Evolutionary conservation across 2,888 invertebrate genomes (phyloP).

Genomic region (Gasteruption jaculator): DNA sequence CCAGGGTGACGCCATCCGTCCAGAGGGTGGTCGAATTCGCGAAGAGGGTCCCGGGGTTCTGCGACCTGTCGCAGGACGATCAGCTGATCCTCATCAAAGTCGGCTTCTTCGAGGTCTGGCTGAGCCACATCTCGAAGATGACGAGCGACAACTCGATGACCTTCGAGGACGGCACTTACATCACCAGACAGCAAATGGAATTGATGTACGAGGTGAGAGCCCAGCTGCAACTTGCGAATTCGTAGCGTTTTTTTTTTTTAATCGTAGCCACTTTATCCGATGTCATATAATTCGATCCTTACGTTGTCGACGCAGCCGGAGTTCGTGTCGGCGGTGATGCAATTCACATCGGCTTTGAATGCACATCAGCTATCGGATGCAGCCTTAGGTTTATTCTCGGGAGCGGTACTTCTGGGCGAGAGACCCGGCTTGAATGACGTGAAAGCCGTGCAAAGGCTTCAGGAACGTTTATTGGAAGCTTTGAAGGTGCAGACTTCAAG

Average conservation of each 20-base stretch:
- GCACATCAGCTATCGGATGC: conserved; percentile 78
- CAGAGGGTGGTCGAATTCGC: conserved; percentile 95
- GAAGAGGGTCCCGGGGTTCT: conserved; percentile 90
- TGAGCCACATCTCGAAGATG: conserved; percentile 79
- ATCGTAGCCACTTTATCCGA: background rate
- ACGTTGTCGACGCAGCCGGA: conserved; percentile 62
- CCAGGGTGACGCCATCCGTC: conserved; percentile 83
- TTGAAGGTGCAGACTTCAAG: conserved; percentile 67
- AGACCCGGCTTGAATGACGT: conserved; percentile 76
- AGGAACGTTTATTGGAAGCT: conserved; percentile 83
- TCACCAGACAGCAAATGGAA: conserved; percentile 79
- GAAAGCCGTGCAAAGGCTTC: conserved; percentile 72
- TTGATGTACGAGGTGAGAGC: conserved; percentile 75
- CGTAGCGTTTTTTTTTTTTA: background rate
- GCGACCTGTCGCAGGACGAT: conserved; percentile 88
- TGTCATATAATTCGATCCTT: conserved; percentile 17
- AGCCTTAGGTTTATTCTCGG: conserved; percentile 85
- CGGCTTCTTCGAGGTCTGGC: conserved; percentile 96
- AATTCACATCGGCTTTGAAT: conserved; percentile 73
- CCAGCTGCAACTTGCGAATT: background rate
- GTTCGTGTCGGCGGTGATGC: conserved; percentile 77
- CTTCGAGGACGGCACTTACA: conserved; percentile 84
- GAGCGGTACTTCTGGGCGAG: conserved; percentile 77
- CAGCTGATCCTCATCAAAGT: conserved; percentile 94
- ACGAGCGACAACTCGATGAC: conserved; percentile 74